Evolutionary conservation across 1,140 invertebrate species (phyloP).

Genomic region (Acromyrmex heyeri): DNA sequence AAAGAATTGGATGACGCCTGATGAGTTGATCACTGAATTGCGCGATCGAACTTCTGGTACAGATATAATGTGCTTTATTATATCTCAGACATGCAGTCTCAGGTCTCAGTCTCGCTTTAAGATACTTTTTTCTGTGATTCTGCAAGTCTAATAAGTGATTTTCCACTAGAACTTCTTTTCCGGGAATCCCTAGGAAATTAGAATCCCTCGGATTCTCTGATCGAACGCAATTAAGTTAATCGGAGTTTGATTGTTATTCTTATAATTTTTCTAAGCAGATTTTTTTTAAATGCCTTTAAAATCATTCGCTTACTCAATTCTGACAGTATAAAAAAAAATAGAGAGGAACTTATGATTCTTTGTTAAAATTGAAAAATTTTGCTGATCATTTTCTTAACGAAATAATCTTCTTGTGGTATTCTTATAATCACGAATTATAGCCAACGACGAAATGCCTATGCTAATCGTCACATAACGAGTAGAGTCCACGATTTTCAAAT

Average conservation of each 20-base stretch:
- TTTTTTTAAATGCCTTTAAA: not conserved
- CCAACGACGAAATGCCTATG: not conserved
- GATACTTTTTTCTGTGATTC: no score
- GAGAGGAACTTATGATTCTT: not conserved
- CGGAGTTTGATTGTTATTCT: no score
- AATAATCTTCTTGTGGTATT: not conserved
- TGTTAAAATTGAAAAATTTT: not conserved
- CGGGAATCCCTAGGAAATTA: no score
- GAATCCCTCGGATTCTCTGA: no score
- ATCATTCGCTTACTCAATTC: not conserved
- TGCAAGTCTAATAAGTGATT: no score
- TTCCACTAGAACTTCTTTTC: no score
- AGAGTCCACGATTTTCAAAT: slow-evolving; percentile 23
- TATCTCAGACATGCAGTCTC: no score
- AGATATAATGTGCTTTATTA: not conserved
- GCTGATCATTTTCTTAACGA: not conserved
- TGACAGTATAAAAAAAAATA: not conserved
- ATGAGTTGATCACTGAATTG: not conserved
- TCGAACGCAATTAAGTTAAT: no score
- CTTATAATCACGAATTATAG: not conserved
- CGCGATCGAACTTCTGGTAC: not conserved
- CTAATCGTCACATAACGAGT: not conserved
- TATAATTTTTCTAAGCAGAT: no score
- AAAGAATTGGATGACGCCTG: not conserved
- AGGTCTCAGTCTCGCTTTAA: no score